Evolutionary conservation across 2,888 invertebrate species (phyloP).

Genomic region (Phrixothrix hirtus): DNA sequence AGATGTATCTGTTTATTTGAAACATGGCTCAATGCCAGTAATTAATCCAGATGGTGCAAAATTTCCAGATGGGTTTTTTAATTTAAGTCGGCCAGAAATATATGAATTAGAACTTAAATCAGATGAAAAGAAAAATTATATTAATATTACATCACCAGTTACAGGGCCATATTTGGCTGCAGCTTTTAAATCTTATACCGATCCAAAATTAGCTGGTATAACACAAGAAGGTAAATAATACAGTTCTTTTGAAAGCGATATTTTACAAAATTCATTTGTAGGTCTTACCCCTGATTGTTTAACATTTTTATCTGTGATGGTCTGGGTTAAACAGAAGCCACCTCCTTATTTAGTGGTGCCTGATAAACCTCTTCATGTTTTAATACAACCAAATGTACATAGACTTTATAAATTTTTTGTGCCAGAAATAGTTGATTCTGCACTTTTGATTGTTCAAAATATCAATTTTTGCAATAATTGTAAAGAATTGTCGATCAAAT

Average conservation of each 20-base stretch:
- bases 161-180: constrained; percentile 82
- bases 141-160: constrained; percentile 66
- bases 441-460: constrained; percentile 41
- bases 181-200: constrained; percentile 76
- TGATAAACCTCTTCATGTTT: constrained; percentile 17
- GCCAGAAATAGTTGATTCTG: constrained; percentile 42
- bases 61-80: constrained; percentile 61
- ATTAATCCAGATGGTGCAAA: constrained; percentile 80
- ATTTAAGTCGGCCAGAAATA: constrained; percentile 54
- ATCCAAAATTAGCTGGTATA: constrained; percentile 72
- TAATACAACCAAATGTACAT: constrained; percentile 10
- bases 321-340: constrained; percentile 18
- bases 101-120: constrained; percentile 65
- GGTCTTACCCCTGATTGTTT: constrained; percentile 64
- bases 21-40: constrained; percentile 81
- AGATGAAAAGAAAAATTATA: constrained; percentile 63
- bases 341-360: constrained; percentile 18
- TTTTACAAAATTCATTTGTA: constrained; percentile 56
- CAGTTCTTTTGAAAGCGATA: no score
- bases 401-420: constrained; percentile 48
- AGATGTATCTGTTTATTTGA: constrained; percentile 71
- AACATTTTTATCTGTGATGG: constrained; percentile 38
- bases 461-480: constrained; percentile 39
- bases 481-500: constrained; percentile 50
- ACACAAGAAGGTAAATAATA: constrained; percentile 69